Percentiles rank a stretch among this genome's conserved stretches.
phyloP scores from a whole-genome alignment of 2,797 vertebrate genomes.

The Antrozous pallidus region DNA sequence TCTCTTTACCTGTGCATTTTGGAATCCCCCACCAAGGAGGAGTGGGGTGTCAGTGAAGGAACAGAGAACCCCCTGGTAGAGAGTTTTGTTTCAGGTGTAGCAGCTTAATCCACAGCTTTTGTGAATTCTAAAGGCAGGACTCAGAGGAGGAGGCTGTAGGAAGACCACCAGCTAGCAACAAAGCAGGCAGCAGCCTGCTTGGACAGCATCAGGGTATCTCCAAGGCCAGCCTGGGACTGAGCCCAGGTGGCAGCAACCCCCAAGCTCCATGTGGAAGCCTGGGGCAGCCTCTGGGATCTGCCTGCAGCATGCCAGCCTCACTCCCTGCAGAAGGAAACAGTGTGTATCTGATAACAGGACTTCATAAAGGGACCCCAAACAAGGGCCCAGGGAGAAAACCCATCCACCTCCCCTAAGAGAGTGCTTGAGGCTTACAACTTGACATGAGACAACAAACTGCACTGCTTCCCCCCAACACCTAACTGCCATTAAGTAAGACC shows the following conservation, averaged over 20 bases:
- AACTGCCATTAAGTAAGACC: background rate
- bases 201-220: background rate
- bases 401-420: background rate
- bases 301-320: background rate
- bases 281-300: no score
- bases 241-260: background rate
- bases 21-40: background rate
- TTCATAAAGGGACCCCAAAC: background rate
- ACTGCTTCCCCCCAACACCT: background rate
- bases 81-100: background rate
- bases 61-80: no score
- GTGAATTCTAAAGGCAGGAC: background rate
- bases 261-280: background rate
- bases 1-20: background rate
- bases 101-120: background rate
- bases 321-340: background rate
- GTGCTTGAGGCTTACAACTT: background rate
- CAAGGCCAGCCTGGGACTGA: background rate
- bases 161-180: background rate
- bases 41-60: background rate
- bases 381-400: background rate
- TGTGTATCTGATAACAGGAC: background rate
- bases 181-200: background rate
- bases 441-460: background rate
- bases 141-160: background rate